Evolutionary conservation across 2,113 vertebrate species (phyloP).

Genomic region (Alaudala cheleensis): DNA sequence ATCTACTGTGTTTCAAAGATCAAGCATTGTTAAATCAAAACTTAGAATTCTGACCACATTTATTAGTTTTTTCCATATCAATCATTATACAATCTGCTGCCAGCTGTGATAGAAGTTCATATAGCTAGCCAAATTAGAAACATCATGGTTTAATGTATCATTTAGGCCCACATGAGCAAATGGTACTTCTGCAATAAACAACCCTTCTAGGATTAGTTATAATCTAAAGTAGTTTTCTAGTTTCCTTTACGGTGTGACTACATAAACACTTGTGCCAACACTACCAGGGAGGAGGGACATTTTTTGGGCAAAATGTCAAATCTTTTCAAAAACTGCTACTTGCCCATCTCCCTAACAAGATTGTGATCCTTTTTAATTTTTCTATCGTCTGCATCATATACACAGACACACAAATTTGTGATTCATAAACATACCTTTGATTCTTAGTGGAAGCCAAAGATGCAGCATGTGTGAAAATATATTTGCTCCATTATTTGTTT

Average conservation of each 20-base stretch:
- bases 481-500: neutral
- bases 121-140: neutral
- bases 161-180: neutral
- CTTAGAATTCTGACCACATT: neutral
- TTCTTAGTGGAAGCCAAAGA: neutral
- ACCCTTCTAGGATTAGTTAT: neutral
- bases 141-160: neutral
- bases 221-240: neutral
- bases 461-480: neutral
- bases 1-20: neutral
- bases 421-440: neutral
- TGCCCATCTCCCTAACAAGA: neutral
- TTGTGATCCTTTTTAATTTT: neutral
- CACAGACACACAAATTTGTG: neutral
- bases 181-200: neutral
- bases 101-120: neutral
- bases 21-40: neutral
- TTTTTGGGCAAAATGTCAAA: neutral
- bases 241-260: neutral
- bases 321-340: neutral
- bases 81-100: neutral
- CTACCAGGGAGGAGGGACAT: neutral
- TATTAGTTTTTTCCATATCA: neutral
- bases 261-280: neutral
- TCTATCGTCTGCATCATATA: neutral